Percentiles rank a stretch among this genome's conserved stretches.
Conservation (phyloP, 2,113 vertebrate genomes). For the Peromyscus californicus region DNA sequence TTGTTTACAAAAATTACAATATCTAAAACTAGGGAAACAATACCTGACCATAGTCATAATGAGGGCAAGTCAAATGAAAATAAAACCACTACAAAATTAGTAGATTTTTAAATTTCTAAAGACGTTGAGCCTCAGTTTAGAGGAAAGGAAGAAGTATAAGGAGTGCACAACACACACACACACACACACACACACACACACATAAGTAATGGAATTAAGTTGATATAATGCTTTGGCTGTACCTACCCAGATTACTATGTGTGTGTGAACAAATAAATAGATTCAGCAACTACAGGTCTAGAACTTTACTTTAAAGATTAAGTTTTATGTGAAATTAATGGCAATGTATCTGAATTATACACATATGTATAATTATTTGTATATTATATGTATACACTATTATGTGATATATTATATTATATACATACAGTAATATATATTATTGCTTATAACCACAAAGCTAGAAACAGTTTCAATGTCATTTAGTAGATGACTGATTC, state of each 20-base stretch:
- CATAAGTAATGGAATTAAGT: background rate
- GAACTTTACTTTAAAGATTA: no score
- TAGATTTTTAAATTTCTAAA: background rate
- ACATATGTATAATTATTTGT: background rate
- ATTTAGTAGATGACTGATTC: background rate
- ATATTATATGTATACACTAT: background rate
- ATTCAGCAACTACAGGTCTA: background rate
- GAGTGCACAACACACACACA: background rate
- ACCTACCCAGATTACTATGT: background rate
- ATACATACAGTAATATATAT: background rate
- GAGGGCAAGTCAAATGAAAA: background rate
- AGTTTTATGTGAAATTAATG: constrained; percentile 8
- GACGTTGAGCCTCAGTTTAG: background rate
- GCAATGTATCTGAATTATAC: background rate
- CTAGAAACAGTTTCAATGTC: background rate
- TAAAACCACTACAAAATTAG: background rate
- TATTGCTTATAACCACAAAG: background rate
- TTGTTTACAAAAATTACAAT: background rate
- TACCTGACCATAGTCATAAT: background rate
- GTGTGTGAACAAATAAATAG: background rate
- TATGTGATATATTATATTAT: background rate
- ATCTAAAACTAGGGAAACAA: background rate
- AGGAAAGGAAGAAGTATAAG: background rate
- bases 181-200: background rate
- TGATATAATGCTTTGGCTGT: background rate